Evolutionary conservation across 2,113 vertebrate species (phyloP).

Genomic region (Numenius arquata): DNA sequence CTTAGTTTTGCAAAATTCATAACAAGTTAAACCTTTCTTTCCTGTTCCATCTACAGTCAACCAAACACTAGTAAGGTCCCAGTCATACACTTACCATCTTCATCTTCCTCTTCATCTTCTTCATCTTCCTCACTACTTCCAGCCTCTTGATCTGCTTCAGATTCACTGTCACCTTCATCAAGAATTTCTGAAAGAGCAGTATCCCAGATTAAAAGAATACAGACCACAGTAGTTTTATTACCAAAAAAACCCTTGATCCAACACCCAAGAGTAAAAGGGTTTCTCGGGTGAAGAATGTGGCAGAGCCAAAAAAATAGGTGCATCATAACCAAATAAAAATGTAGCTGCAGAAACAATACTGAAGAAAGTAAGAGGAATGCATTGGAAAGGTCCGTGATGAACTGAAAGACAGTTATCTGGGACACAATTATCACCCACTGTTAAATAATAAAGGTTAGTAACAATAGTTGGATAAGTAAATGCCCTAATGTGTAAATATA

Average conservation of each 20-base stretch:
- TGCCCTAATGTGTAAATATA: fast-evolving
- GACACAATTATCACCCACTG: neutral
- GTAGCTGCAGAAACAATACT: neutral
- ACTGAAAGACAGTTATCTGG: neutral
- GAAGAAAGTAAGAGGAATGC: neutral
- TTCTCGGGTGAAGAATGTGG: neutral
- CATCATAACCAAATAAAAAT: neutral
- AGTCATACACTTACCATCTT: slow-evolving; percentile 70
- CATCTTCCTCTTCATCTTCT: slow-evolving; percentile 80
- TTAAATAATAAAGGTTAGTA: neutral
- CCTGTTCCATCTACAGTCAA: neutral
- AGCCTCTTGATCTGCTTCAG: slow-evolving; percentile 82
- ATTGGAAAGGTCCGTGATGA: neutral
- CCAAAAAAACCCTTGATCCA: neutral
- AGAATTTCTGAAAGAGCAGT: slow-evolving; percentile 85
- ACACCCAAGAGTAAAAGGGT: neutral
- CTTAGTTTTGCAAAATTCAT: neutral
- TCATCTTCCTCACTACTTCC: slow-evolving; percentile 88
- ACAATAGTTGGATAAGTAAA: neutral
- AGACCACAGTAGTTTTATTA: neutral
- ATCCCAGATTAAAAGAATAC: neutral
- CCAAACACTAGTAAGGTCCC: neutral
- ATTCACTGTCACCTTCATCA: slow-evolving; percentile 94
- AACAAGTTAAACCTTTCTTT: neutral
- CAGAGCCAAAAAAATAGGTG: neutral